These are phyloP conservation scores for Siniperca chuatsi DNA, from an alignment of 2,113 vertebrate species.

Conservation along the genomic window DNA sequence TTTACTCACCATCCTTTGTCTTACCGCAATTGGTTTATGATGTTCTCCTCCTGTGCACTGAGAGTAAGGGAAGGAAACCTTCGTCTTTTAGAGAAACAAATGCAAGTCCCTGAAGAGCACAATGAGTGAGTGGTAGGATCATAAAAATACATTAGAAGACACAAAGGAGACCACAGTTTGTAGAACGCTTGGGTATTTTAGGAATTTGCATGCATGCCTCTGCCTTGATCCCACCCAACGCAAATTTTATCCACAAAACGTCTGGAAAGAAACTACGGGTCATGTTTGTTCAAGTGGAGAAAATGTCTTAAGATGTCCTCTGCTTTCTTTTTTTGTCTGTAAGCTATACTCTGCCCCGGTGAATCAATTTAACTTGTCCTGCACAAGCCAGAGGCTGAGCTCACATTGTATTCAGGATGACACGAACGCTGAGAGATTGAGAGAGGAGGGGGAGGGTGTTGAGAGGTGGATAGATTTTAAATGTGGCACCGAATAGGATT, in stretches of 20 bases:
- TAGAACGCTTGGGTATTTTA: conserved; percentile 27
- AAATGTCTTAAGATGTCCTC: conserved; percentile 57
- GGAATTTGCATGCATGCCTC: conserved; percentile 56
- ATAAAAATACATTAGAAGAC: conserved; percentile 63
- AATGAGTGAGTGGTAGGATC: conserved; percentile 43
- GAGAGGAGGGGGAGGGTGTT: conserved; percentile 34
- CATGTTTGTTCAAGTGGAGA: conserved; percentile 53
- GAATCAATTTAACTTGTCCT: conserved; percentile 55
- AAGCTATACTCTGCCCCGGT: conserved; percentile 39
- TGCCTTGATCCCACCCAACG: conserved; percentile 39
- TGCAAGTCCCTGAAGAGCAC: conserved; percentile 52
- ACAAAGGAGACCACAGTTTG: conserved; percentile 42
- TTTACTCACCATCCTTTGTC: conserved; percentile 37
- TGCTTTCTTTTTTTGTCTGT: conserved; percentile 29
- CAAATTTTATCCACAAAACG: conserved; percentile 48
- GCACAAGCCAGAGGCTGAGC: conserved; percentile 50
- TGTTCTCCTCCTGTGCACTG: conserved; percentile 48
- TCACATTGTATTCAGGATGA: conserved; percentile 48
- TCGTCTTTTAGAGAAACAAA: conserved; percentile 61
- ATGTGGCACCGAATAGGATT: conserved; percentile 40
- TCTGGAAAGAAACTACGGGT: conserved; percentile 53
- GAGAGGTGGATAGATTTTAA: conserved; percentile 66
- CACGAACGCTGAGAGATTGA: conserved; percentile 38
- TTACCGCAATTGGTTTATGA: conserved; percentile 60
- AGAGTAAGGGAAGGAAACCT: conserved; percentile 38